phyloP scores from a whole-genome alignment of 2,113 vertebrate species.

The Proterorhinus semilunaris region DNA sequence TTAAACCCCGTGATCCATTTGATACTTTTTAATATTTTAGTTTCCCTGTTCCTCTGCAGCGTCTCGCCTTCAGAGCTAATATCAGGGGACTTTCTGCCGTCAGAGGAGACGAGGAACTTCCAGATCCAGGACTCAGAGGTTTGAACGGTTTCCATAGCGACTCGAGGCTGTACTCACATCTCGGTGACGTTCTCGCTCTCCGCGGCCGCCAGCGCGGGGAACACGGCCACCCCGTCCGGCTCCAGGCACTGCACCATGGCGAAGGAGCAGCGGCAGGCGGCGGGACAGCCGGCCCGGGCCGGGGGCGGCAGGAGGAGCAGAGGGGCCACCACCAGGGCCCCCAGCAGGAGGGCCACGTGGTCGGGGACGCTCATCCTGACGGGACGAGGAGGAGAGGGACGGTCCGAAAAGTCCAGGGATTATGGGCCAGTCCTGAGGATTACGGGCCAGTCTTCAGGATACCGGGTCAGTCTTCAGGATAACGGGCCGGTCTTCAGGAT shows the following conservation, averaged over 20 bases:
- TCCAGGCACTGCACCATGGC: conserved; percentile 76
- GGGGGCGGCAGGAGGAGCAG: conserved; percentile 45
- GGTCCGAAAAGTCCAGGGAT: neutral
- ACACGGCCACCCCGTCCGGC: conserved; percentile 58
- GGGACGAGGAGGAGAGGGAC: neutral
- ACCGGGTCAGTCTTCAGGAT: neutral
- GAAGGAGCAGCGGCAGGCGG: conserved; percentile 74
- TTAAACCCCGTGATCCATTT: too few relatives aligned
- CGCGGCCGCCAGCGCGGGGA: conserved; percentile 65
- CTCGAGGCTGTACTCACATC: conserved; percentile 71
- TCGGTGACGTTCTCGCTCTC: conserved; percentile 81
- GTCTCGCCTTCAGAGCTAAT: too few relatives aligned
- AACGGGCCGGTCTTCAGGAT: too few relatives aligned
- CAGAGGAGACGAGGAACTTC: too few relatives aligned
- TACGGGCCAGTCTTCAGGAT: too few relatives aligned
- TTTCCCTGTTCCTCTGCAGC: too few relatives aligned
- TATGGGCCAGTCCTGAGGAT: too few relatives aligned
- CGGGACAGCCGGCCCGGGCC: conserved; percentile 60
- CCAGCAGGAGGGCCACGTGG: neutral
- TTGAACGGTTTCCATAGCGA: neutral
- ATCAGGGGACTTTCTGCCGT: too few relatives aligned
- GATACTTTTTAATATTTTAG: too few relatives aligned
- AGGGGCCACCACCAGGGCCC: conserved; percentile 46
- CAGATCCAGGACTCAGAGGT: too few relatives aligned
- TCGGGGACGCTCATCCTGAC: neutral